Evolutionary conservation across 1,140 invertebrate species (phyloP).

Genomic region (Sitobion miscanthi): DNA sequence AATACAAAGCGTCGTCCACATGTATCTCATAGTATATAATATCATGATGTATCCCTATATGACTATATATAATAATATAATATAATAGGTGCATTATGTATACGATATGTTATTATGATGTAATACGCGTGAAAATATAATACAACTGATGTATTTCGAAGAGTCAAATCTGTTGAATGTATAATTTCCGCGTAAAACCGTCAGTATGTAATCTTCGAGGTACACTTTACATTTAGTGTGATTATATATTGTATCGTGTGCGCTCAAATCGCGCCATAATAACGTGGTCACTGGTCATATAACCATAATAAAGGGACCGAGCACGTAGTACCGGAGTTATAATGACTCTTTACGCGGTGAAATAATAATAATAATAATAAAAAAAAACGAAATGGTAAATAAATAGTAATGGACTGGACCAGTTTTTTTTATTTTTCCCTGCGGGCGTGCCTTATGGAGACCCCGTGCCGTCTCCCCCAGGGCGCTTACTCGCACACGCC

Average conservation of each 20-base stretch:
- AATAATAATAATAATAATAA: neutral
- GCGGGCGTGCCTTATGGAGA: neutral
- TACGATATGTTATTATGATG: too few species aligned
- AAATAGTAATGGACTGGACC: slow-evolving; percentile 28
- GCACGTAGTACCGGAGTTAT: neutral
- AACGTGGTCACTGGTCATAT: neutral
- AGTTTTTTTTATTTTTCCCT: slow-evolving; percentile 15
- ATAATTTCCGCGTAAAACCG: neutral
- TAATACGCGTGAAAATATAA: neutral
- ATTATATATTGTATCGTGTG: neutral
- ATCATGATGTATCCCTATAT: too few species aligned
- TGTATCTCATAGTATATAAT: too few species aligned
- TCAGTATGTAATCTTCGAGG: neutral
- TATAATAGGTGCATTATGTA: too few species aligned
- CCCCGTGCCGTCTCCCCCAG: too few species aligned
- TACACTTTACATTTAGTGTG: neutral
- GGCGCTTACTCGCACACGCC: neutral
- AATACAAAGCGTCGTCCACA: too few species aligned
- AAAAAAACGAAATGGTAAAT: neutral
- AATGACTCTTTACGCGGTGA: neutral
- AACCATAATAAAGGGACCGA: neutral
- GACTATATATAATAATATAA: too few species aligned
- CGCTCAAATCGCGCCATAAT: neutral
- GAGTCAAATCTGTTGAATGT: neutral
- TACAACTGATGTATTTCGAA: neutral